Percentiles rank a stretch among this genome's conserved stretches.
Evolutionary conservation across 2,113 vertebrate species (phyloP).

Genomic region (Pavo muticus): DNA sequence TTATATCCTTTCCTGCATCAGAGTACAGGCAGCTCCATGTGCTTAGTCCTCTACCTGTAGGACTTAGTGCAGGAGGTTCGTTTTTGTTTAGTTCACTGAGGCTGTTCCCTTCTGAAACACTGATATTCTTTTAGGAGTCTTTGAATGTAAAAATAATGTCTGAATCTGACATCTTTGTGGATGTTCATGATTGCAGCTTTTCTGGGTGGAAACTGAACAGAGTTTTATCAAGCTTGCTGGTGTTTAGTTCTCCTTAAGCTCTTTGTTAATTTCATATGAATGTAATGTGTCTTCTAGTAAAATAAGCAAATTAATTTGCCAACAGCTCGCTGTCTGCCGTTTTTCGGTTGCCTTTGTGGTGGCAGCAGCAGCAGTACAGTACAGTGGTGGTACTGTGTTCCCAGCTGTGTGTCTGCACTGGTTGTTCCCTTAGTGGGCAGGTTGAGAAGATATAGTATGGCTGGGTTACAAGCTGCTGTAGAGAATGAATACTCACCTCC

Average conservation of each 20-base stretch:
- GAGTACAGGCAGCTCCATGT: neutral
- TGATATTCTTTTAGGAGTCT: neutral
- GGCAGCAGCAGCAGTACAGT: neutral
- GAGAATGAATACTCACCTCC: neutral
- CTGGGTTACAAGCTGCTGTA: neutral
- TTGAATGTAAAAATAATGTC: neutral
- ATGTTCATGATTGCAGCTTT: neutral
- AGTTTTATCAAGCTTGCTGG: neutral
- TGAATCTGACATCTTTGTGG: fast-evolving
- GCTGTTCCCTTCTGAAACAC: neutral
- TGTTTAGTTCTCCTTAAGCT: neutral
- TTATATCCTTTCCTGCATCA: neutral
- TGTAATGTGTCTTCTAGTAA: neutral
- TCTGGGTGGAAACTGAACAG: neutral
- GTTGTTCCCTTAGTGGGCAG: neutral
- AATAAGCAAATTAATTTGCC: neutral
- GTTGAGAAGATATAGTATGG: neutral
- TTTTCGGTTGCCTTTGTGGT: neutral
- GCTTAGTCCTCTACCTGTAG: neutral
- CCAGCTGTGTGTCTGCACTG: neutral
- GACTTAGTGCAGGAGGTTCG: neutral
- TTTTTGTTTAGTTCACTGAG: neutral
- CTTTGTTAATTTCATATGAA: neutral
- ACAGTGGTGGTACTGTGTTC: fast-evolving
- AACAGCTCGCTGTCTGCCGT: neutral